These are phyloP conservation scores for Furcula furcula DNA, from an alignment of 2,888 invertebrate species.

Conservation along the genomic window DNA sequence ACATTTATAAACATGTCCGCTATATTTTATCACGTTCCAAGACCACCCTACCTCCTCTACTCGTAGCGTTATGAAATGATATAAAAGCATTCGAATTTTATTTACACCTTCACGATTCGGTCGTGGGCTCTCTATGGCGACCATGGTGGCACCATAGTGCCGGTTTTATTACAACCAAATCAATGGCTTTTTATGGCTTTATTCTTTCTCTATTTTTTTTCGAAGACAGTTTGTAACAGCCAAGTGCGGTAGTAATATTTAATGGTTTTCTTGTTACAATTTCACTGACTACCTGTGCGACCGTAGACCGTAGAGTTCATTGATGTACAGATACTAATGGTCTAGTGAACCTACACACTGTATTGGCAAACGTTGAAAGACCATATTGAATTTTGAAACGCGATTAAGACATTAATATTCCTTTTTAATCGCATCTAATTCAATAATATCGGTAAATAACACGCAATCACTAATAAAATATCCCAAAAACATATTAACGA, in stretches of 20 bases:
- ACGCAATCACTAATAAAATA: slow-evolving; percentile 5
- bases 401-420: not conserved
- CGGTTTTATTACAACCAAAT: slow-evolving; percentile 19
- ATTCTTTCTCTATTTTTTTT: slow-evolving; percentile 5
- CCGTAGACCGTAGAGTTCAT: no score
- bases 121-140: slow-evolving; percentile 17
- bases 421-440: no score
- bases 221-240: not conserved
- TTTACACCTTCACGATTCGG: slow-evolving; percentile 10
- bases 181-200: slow-evolving; percentile 24
- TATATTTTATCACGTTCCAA: not conserved
- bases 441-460: not conserved
- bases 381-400: slow-evolving; percentile 1
- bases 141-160: slow-evolving; percentile 13
- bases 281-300: no score
- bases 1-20: no score
- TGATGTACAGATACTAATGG: no score
- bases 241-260: not conserved
- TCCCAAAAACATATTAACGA: slow-evolving; percentile 17
- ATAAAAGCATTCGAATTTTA: slow-evolving; percentile 8
- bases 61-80: slow-evolving; percentile 1
- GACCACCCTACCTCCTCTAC: not conserved
- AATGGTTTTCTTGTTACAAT: not conserved
- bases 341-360: no score
- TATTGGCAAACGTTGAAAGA: no score